Evolutionary conservation across 2,797 vertebrate species (phyloP).

Genomic region (Brachyrhaphis roseni): DNA sequence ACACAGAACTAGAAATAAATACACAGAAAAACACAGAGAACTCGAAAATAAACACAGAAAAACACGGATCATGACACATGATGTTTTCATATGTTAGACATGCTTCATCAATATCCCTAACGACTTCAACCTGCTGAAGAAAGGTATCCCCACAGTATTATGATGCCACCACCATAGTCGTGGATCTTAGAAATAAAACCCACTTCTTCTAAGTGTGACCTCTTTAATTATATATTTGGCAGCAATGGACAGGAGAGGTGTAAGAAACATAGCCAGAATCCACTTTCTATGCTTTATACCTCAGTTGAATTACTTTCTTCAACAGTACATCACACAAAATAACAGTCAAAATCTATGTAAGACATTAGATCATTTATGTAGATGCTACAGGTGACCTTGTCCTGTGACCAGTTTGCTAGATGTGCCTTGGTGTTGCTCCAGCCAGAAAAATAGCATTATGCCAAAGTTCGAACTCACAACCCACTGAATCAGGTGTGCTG

Average conservation of each 20-base stretch:
- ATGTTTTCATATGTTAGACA: not conserved
- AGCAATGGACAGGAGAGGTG: not conserved
- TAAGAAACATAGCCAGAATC: not conserved
- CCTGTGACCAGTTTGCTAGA: not conserved
- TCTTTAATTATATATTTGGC: not conserved
- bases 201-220: not conserved
- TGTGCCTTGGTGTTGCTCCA: not conserved
- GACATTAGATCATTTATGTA: not conserved
- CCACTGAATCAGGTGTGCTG: not conserved
- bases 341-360: not conserved
- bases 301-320: not conserved
- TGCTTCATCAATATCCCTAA: not conserved
- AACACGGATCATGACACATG: no score
- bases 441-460: not conserved
- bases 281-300: not conserved
- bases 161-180: not conserved
- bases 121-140: not conserved
- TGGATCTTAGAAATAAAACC: not conserved
- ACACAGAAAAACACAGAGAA: no score
- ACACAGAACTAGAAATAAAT: no score
- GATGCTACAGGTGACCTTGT: not conserved
- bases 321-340: not conserved
- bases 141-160: not conserved
- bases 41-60: no score
- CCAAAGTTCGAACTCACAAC: not conserved